Conservation (phyloP, 2,888 invertebrate species). For the Salticus scenicus region DNA sequence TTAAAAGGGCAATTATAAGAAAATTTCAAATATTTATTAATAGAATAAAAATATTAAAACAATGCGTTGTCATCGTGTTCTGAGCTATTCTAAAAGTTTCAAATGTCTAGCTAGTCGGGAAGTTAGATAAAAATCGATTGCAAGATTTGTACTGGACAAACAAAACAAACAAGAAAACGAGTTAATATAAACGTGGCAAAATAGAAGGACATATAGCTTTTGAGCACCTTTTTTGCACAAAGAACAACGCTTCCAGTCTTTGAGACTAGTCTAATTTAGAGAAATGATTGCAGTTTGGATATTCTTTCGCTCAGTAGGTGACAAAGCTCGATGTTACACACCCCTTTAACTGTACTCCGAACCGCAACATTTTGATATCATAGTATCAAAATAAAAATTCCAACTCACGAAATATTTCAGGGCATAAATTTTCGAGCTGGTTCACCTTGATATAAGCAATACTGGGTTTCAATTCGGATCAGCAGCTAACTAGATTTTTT, state of each 20-base stretch:
- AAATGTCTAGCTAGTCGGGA: too few relatives aligned
- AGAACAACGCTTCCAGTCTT: slow-evolving; percentile 9
- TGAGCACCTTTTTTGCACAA: slow-evolving; percentile 27
- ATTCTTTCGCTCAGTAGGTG: slow-evolving; percentile 47
- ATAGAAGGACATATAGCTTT: too few relatives aligned
- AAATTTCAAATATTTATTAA: too few relatives aligned
- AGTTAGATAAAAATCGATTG: too few relatives aligned
- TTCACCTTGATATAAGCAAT: slow-evolving; percentile 6
- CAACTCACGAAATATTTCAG: neutral
- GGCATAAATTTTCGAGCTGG: slow-evolving; percentile 11
- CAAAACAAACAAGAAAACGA: too few relatives aligned
- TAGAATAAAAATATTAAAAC: too few relatives aligned
- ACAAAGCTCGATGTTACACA: slow-evolving; percentile 19
- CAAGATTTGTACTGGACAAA: too few relatives aligned
- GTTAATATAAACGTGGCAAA: too few relatives aligned
- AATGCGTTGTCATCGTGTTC: too few relatives aligned
- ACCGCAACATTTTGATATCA: neutral
- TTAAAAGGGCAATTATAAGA: too few relatives aligned
- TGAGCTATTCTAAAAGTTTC: too few relatives aligned
- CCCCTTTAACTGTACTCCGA: neutral
- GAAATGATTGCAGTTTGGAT: slow-evolving; percentile 48
- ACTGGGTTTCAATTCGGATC: neutral
- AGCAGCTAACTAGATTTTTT: too few relatives aligned
- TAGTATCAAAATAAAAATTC: neutral
- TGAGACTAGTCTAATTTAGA: slow-evolving; percentile 52